phyloP scores from a whole-genome alignment of 2,113 vertebrate species.

The Platycercus adscitus region DNA sequence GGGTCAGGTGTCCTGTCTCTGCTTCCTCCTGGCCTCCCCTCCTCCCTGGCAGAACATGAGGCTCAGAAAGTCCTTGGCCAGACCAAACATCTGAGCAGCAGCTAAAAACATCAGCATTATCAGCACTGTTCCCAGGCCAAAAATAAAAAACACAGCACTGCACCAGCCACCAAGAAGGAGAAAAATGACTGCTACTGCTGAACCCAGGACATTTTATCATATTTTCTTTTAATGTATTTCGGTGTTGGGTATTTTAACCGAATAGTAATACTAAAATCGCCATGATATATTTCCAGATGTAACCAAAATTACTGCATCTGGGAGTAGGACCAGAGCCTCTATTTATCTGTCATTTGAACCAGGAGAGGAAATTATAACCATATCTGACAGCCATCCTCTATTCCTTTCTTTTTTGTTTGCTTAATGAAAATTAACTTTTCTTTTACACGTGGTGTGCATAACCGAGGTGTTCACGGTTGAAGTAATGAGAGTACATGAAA shows the following conservation, averaged over 20 bases:
- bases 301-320: neutral
- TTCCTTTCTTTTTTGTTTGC: neutral
- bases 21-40: too few relatives aligned
- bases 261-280: neutral
- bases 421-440: neutral
- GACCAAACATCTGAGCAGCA: too few relatives aligned
- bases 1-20: too few relatives aligned
- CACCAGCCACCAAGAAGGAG: too few relatives aligned
- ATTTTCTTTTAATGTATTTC: neutral
- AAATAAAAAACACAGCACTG: too few relatives aligned
- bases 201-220: rapidly evolving
- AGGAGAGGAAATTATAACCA: neutral
- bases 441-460: neutral
- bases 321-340: neutral
- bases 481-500: neutral
- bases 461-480: neutral
- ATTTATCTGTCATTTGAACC: neutral
- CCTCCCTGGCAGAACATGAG: too few relatives aligned
- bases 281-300: neutral
- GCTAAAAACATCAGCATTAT: too few relatives aligned
- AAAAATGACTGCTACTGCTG: too few relatives aligned
- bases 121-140: too few relatives aligned
- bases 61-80: too few relatives aligned
- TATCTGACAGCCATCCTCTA: neutral
- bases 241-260: neutral